These are phyloP conservation scores for Labeo rohita DNA, from an alignment of 2,113 vertebrate genomes.

Conservation along the genomic window DNA sequence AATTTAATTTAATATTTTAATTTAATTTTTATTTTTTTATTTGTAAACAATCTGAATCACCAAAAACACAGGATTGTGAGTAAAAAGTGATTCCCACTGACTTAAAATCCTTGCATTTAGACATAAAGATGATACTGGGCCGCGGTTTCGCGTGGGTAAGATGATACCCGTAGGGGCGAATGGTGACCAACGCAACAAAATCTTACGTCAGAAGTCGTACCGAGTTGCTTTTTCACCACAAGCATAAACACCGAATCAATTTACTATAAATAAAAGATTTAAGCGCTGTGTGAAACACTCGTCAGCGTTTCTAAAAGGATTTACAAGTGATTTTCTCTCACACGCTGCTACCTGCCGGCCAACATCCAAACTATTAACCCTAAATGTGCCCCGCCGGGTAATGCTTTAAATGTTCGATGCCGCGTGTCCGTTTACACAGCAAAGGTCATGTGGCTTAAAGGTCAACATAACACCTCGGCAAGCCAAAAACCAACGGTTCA, in stretches of 20 bases:
- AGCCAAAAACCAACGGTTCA: slow-evolving; percentile 26
- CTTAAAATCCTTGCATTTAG: background rate
- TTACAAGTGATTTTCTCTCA: background rate
- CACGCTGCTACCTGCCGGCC: background rate
- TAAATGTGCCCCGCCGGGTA: background rate
- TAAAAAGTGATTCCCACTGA: background rate
- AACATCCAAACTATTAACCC: background rate
- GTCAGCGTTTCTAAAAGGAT: background rate
- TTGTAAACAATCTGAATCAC: background rate
- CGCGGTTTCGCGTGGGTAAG: background rate
- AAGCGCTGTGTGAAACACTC: background rate
- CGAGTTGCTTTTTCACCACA: background rate
- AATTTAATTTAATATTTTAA: too few relatives aligned
- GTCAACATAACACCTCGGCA: background rate
- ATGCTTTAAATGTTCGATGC: background rate
- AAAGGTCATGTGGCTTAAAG: background rate
- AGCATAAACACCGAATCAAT: background rate
- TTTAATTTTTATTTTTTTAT: too few relatives aligned
- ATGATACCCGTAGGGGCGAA: background rate
- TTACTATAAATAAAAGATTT: slow-evolving; percentile 15
- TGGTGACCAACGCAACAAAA: background rate
- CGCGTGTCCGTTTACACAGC: background rate
- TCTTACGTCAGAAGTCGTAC: background rate
- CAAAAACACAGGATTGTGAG: background rate
- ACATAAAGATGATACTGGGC: background rate